phyloP scores from a whole-genome alignment of 2,888 invertebrate species.

The Dysmachus trigonus region DNA sequence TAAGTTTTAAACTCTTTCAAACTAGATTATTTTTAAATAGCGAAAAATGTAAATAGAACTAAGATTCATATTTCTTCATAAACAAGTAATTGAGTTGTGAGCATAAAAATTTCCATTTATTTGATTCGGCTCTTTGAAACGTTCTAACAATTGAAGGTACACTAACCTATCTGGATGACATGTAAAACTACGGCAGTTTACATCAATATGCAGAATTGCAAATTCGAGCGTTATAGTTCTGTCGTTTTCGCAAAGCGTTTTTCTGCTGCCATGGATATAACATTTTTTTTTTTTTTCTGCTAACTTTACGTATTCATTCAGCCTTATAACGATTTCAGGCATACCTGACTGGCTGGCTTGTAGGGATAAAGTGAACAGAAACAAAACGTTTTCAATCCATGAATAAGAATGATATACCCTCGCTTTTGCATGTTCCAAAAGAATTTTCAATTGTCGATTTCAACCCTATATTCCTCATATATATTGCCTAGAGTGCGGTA shows the following conservation, averaged over 20 bases:
- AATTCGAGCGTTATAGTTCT: conserved; percentile 20
- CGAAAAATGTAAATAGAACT: background rate
- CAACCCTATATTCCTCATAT: background rate
- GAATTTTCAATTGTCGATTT: conserved; percentile 5
- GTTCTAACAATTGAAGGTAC: background rate
- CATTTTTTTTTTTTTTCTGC: background rate
- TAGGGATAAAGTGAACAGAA: conserved; percentile 2
- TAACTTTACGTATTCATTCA: conserved; percentile 4
- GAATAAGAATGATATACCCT: background rate
- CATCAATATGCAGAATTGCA: conserved; percentile 41
- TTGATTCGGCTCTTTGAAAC: background rate
- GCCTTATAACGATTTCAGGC: conserved; percentile 19
- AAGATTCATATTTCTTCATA: background rate
- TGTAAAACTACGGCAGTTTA: conserved; percentile 11
- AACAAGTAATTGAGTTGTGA: conserved; percentile 23
- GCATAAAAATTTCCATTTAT: conserved; percentile 1
- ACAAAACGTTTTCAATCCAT: conserved; percentile 15
- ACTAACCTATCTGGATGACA: background rate
- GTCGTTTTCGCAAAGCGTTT: background rate
- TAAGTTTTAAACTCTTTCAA: background rate
- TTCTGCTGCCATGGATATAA: background rate
- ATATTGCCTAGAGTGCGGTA: background rate
- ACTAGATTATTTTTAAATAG: background rate
- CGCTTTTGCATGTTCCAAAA: background rate
- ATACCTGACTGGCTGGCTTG: conserved; percentile 22